Percentiles rank a stretch among this genome's conserved stretches.
These are phyloP conservation scores for Chrysolina haemoptera DNA, from an alignment of 2,888 invertebrate species.

Conservation along the genomic window DNA sequence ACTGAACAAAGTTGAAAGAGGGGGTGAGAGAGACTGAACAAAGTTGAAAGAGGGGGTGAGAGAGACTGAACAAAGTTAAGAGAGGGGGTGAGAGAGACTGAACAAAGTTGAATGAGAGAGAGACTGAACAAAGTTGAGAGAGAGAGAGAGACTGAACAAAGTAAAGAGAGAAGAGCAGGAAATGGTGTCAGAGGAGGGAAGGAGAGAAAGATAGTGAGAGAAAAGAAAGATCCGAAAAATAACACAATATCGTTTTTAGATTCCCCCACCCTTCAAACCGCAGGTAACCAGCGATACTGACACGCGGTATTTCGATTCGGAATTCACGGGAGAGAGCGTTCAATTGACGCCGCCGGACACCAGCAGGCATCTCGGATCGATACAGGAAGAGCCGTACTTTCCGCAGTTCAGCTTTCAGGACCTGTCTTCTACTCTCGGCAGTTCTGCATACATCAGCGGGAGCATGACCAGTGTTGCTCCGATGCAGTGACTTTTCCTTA, in stretches of 20 bases:
- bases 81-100: too few relatives aligned
- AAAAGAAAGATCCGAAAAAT: too few relatives aligned
- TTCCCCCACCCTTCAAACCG: constrained; percentile 94
- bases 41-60: too few relatives aligned
- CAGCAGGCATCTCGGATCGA: constrained; percentile 74
- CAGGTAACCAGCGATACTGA: constrained; percentile 96
- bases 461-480: constrained; percentile 74
- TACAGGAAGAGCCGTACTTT: constrained; percentile 79
- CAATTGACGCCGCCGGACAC: constrained; percentile 95
- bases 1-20: too few relatives aligned
- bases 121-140: neutral
- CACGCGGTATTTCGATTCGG: constrained; percentile 97
- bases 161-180: neutral
- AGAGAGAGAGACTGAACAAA: neutral
- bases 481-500: constrained; percentile 62
- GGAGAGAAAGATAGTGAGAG: too few relatives aligned
- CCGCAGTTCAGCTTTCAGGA: constrained; percentile 90
- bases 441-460: constrained; percentile 76
- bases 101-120: too few relatives aligned
- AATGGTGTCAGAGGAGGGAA: too few relatives aligned
- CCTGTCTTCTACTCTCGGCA: constrained; percentile 77
- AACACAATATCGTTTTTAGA: constrained; percentile 71
- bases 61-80: too few relatives aligned
- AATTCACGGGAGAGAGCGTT: constrained; percentile 98
- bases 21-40: too few relatives aligned